Base-by-base conservation (phyloP, 2,797 vertebrate genomes). In the Poeciliopsis presidionis region DNA sequence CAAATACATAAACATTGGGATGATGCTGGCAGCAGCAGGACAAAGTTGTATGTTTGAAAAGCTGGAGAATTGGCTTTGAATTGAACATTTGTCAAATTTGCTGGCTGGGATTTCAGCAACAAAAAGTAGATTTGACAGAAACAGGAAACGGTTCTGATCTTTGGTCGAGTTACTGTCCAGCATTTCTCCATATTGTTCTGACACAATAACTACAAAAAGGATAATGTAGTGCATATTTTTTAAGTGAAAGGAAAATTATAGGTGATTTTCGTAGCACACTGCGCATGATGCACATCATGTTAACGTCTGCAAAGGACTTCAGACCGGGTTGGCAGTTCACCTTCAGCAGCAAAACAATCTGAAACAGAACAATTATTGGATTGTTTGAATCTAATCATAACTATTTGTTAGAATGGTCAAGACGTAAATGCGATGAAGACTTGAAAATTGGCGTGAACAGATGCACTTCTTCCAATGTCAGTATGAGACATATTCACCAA, bases 1-100 rank as follows among this genome's bases (percentile, higher is more conserved):
- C 6, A 69, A 43, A 79, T 14, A 8, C 36, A 30, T 14, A 55
- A 36, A 76, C 65, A 81, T 12, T 74, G 30, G 82, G 43, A 74
- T 25, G 33, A 30, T 55, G 41, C 67, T 57, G 61, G 14, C 33
- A 39, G 9, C 36, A n/a, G 0, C 36, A 39, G 12, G 71, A 82
- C 73, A 59, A 2, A 7, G 5, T 28, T 30, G 39, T 13, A 39
- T 59, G 4, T 76, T 71, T 67, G 30, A 57, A 28, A 30, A 41
- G 28, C 13, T 47, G 20, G 69, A 43, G 63, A 30, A 55, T 13
- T 20, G 18, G 36, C 11, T 53, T 75, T 46, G 9, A 47, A 33
- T n/a, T 53, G 41, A 43, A 43, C 6, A 33, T 45, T 57, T 72
- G 36, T 16, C 45, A 57, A 53, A 53, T 53, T 53, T 3, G 1